Percentiles rank a stretch among this genome's conserved stretches.
Conservation (phyloP, 2,888 invertebrate genomes). For the Polydrusus tereticollis region DNA sequence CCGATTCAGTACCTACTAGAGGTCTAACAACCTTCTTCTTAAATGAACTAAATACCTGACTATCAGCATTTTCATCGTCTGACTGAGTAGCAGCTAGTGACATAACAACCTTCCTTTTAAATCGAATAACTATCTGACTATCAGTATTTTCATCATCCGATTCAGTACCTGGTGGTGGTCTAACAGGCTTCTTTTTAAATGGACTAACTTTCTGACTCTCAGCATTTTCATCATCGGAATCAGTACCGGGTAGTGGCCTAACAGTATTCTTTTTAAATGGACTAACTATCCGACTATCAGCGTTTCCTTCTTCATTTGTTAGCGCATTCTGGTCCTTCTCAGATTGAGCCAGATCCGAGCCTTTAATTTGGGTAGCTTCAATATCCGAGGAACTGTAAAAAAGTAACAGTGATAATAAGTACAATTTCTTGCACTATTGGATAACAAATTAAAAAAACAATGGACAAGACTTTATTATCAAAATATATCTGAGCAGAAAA, state of each 20-base stretch:
- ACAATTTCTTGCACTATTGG: no score
- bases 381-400: neutral
- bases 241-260: no score
- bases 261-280: no score
- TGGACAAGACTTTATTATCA: no score
- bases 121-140: neutral
- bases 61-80: neutral
- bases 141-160: no score
- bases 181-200: no score
- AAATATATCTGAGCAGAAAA: no score
- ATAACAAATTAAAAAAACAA: no score
- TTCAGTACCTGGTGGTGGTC: no score
- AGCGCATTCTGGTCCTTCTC: neutral
- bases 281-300: no score
- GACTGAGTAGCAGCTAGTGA: neutral
- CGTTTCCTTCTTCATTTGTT: neutral
- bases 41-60: neutral
- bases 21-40: conserved; percentile 7
- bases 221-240: no score
- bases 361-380: neutral
- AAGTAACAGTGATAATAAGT: neutral
- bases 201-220: no score
- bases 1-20: neutral
- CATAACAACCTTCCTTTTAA: neutral
- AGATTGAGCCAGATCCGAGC: neutral